Conservation (phyloP, 2,888 invertebrate species). For the Pseudococcus viburni region DNA sequence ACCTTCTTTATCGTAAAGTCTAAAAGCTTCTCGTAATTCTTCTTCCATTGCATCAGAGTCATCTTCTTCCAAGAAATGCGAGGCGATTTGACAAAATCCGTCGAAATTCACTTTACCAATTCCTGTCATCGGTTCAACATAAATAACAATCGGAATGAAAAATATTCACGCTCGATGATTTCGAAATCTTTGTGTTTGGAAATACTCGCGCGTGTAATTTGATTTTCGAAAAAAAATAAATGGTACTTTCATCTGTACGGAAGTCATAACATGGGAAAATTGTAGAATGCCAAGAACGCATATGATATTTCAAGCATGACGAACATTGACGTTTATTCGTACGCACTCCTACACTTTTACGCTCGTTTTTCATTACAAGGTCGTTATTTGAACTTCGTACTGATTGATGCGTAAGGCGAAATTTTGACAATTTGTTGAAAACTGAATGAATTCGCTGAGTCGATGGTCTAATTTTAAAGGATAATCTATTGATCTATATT, state of each 20-base stretch:
- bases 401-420: constrained; percentile 20
- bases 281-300: constrained; percentile 16
- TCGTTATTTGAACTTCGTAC: constrained; percentile 1
- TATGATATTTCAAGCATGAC: constrained; percentile 47
- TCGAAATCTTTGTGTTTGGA: background rate
- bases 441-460: background rate
- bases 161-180: background rate
- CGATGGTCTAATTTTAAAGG: background rate
- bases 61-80: constrained; percentile 95
- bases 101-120: constrained; percentile 95
- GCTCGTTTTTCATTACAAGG: constrained; percentile 46
- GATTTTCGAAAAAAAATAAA: background rate
- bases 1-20: constrained; percentile 96
- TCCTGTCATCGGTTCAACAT: constrained; percentile 72
- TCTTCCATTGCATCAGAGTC: constrained; percentile 97
- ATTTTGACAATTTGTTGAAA: constrained; percentile 18
- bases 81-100: constrained; percentile 92
- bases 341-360: constrained; percentile 26
- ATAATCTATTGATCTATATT: background rate
- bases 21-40: constrained; percentile 97
- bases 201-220: background rate
- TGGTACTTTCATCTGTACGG: constrained; percentile 21
- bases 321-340: constrained; percentile 39
- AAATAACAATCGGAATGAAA: constrained; percentile 29
- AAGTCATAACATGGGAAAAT: constrained; percentile 32